A percentile compares a stretch with the other conserved stretches of the same genome.
phyloP scores from a whole-genome alignment of 2,888 invertebrate species.

The Hyposoter didymator region DNA sequence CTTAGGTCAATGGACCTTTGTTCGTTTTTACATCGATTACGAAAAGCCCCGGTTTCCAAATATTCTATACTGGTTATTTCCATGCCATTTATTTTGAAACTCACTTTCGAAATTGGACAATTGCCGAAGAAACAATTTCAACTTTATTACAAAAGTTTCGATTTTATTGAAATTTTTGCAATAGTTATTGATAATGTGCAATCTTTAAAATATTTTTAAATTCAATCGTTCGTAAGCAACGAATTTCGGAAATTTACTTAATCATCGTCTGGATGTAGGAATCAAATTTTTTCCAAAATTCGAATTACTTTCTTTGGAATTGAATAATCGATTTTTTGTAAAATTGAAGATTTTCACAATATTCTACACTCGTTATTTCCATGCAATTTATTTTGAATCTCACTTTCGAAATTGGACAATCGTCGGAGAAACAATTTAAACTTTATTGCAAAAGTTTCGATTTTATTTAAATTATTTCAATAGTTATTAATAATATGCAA shows the following conservation, averaged over 20 bases:
- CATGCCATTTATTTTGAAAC: not conserved
- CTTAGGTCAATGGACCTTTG: constrained; percentile 19
- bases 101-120: not conserved
- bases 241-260: not conserved
- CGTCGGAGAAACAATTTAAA: not conserved
- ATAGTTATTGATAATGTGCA: too few species aligned
- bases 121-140: not conserved
- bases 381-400: not conserved
- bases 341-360: not conserved
- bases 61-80: not conserved
- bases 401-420: not conserved
- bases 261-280: too few species aligned
- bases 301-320: not conserved
- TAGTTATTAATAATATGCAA: too few species aligned
- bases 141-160: too few species aligned
- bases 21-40: not conserved
- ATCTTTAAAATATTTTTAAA: not conserved
- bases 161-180: too few species aligned
- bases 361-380: not conserved
- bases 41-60: not conserved
- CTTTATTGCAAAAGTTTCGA: too few species aligned
- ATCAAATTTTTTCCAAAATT: not conserved
- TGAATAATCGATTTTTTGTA: not conserved
- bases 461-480: too few species aligned
- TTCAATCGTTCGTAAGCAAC: not conserved